Evolutionary conservation across 2,113 vertebrate species (phyloP).

Genomic region (Python bivittatus): DNA sequence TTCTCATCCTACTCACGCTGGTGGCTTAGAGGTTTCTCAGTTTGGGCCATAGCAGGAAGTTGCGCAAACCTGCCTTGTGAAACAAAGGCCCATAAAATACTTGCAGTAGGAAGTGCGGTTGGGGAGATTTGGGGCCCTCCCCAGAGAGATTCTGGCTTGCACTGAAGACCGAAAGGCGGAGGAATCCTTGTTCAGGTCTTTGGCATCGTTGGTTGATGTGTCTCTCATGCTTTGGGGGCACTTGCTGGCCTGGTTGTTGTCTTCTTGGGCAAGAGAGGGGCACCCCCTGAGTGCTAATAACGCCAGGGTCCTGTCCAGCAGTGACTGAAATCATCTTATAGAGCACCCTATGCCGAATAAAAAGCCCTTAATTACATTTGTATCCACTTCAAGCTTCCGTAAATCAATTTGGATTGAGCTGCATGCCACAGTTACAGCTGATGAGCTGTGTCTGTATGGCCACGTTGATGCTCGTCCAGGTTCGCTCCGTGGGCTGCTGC

Average conservation of each 20-base stretch:
- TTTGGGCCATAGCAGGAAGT: background rate
- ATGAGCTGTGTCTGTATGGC: constrained; percentile 76
- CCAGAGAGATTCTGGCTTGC: background rate
- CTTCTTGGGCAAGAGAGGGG: constrained; percentile 14
- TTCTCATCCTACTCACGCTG: background rate
- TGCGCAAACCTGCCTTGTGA: background rate
- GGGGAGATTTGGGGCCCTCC: background rate
- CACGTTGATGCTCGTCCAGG: constrained; percentile 71
- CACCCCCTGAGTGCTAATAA: constrained; percentile 29
- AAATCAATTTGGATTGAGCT: constrained; percentile 85
- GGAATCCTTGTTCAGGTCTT: background rate
- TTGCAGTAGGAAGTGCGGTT: background rate
- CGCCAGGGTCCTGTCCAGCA: constrained; percentile 53
- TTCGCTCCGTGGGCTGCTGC: constrained; percentile 60
- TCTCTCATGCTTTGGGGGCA: background rate
- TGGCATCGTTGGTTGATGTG: background rate
- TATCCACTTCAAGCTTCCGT: constrained; percentile 80
- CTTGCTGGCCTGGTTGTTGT: background rate
- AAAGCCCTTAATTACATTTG: constrained; percentile 85
- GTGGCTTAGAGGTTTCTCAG: background rate
- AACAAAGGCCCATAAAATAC: background rate
- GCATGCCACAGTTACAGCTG: constrained; percentile 77
- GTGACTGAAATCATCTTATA: constrained; percentile 80
- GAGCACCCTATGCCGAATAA: constrained; percentile 79
- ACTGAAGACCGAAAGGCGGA: background rate